phyloP scores from a whole-genome alignment of 2,113 vertebrate species.

The Petroica traversi region DNA sequence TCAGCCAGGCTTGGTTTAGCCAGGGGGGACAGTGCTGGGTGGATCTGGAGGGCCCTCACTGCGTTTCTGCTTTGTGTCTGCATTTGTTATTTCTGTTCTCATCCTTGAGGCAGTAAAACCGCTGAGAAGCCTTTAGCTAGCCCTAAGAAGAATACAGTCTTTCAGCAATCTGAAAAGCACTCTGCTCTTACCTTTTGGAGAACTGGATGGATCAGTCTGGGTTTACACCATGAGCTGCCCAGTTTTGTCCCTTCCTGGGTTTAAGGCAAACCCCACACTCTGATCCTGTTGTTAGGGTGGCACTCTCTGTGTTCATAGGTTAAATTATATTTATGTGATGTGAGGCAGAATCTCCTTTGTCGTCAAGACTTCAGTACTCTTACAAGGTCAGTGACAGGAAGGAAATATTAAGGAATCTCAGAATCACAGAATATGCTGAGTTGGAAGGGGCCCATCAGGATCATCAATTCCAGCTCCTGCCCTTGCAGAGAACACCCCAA shows the following conservation, averaged over 20 bases:
- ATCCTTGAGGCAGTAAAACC: neutral
- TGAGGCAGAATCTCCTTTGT: neutral
- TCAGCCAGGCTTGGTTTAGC: rapidly evolving
- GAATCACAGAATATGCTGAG: neutral
- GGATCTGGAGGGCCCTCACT: neutral
- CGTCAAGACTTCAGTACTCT: neutral
- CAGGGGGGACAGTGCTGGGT: neutral
- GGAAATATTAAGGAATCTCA: neutral
- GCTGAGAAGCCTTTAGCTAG: neutral
- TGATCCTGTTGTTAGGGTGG: neutral
- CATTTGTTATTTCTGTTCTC: neutral
- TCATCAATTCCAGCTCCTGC: rapidly evolving
- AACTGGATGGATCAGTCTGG: neutral
- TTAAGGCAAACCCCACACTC: rapidly evolving
- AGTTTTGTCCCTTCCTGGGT: neutral
- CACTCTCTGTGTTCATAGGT: neutral
- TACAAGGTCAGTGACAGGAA: neutral
- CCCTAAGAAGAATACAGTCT: neutral
- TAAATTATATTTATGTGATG: neutral
- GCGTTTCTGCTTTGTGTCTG: neutral
- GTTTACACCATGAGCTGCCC: neutral
- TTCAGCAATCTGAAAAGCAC: neutral
- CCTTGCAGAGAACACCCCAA: rapidly evolving
- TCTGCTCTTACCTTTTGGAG: neutral
- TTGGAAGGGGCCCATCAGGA: neutral